A percentile compares a stretch with the other conserved stretches of the same genome.
phyloP scores from a whole-genome alignment of 1,140 invertebrate genomes.

The Drosophila varians region DNA sequence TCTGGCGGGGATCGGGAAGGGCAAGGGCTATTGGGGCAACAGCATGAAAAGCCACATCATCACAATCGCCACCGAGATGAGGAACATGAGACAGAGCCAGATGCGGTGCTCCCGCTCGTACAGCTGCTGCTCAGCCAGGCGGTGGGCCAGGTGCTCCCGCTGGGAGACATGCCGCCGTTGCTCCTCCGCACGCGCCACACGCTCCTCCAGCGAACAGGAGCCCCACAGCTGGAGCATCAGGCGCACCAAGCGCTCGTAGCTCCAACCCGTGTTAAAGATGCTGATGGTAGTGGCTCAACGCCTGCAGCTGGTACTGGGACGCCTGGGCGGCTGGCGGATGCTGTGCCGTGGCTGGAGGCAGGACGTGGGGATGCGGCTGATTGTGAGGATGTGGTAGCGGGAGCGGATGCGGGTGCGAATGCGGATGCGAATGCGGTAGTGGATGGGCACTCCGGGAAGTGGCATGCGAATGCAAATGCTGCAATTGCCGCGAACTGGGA shows the following conservation, averaged over 20 bases:
- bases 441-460: slow-evolving; percentile 7
- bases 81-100: slow-evolving; percentile 23
- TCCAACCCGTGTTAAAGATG: slow-evolving; percentile 74
- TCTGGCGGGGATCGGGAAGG: slow-evolving; percentile 2
- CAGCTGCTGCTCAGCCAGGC: background rate
- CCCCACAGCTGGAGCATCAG: slow-evolving; percentile 12
- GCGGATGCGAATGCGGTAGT: slow-evolving; percentile 19
- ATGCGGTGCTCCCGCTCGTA: background rate
- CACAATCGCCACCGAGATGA: slow-evolving; percentile 41
- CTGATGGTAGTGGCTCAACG: slow-evolving; percentile 76
- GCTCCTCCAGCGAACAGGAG: background rate
- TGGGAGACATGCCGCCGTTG: background rate
- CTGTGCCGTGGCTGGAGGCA: background rate
- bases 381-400: slow-evolving; percentile 10
- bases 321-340: slow-evolving; percentile 1
- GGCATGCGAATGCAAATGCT: slow-evolving; percentile 25
- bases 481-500: slow-evolving; percentile 16
- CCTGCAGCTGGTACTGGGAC: slow-evolving; percentile 61
- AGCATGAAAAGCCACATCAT: slow-evolving; percentile 21
- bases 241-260: slow-evolving; percentile 33
- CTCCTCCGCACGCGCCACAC: background rate
- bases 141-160: background rate
- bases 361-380: slow-evolving; percentile 18
- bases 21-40: slow-evolving; percentile 3
- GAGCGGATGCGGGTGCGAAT: slow-evolving; percentile 1